Evolutionary conservation across 1,140 invertebrate species (phyloP).

Genomic region (Drosophila trapezifrons): DNA sequence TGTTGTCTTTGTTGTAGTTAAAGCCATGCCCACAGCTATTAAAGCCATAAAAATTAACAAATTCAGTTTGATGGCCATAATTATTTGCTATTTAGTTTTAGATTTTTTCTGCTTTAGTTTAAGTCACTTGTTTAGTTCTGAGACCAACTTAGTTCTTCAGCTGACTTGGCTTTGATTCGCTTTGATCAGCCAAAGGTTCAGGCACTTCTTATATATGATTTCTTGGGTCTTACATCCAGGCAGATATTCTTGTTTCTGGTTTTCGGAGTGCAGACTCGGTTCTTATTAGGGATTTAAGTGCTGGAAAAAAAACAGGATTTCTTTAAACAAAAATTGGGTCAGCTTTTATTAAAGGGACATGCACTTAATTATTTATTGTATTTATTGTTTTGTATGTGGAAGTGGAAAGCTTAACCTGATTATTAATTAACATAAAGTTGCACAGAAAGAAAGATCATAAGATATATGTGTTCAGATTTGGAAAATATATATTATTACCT

Average conservation of each 20-base stretch:
- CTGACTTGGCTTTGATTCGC: conserved; percentile 9
- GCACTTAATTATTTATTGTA: background rate
- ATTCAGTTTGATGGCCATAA: conserved; percentile 49
- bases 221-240: background rate
- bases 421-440: background rate
- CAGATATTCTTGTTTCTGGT: background rate
- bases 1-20: conserved; percentile 22
- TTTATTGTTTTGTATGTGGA: conserved; percentile 1
- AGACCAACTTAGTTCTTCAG: conserved; percentile 10
- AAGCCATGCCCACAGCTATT: conserved; percentile 3
- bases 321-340: conserved; percentile 38
- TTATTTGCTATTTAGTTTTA: background rate
- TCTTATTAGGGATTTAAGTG: conserved; percentile 2
- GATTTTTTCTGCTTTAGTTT: background rate
- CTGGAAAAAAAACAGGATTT: conserved; percentile 26
- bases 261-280: background rate
- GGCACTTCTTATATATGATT: conserved; percentile 41
- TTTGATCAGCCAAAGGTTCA: conserved; percentile 13
- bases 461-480: too few relatives aligned
- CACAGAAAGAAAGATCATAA: background rate
- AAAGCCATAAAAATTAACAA: conserved; percentile 39
- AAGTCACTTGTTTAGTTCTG: background rate
- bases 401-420: background rate
- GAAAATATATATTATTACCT: too few relatives aligned
- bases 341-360: conserved; percentile 18